Conservation (phyloP, 2,113 vertebrate species). For the Carollia perspicillata region DNA sequence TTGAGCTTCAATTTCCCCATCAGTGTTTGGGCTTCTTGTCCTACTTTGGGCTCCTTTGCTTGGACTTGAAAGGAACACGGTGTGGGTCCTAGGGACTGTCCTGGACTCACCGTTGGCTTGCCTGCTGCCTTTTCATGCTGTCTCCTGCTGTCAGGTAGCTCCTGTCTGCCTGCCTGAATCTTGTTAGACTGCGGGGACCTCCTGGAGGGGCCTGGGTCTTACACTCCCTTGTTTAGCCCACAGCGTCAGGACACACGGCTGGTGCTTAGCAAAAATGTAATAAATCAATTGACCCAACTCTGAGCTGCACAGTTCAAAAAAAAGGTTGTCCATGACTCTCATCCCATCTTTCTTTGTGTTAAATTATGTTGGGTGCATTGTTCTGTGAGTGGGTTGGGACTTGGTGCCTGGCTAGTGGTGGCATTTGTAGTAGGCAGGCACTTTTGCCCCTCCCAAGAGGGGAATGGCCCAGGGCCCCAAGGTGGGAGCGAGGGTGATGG, state of each 20-base stretch:
- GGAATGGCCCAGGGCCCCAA: too few species aligned
- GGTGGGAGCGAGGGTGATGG: too few species aligned
- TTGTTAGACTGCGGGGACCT: not conserved
- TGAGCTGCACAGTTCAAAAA: not conserved
- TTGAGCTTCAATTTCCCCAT: not conserved
- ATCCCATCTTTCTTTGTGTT: not conserved
- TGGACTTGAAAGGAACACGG: not conserved
- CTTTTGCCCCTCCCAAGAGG: too few species aligned
- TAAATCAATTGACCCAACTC: not conserved
- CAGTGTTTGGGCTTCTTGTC: not conserved
- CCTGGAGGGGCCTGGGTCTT: not conserved
- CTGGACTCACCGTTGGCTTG: not conserved
- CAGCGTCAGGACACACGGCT: not conserved
- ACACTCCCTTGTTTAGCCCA: not conserved
- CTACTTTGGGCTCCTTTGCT: not conserved
- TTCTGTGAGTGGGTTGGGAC: too few species aligned
- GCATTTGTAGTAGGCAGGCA: too few species aligned
- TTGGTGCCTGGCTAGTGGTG: too few species aligned
- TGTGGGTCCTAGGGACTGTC: not conserved
- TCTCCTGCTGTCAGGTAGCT: fast-evolving
- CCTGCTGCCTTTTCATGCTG: not conserved
- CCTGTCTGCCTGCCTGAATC: not conserved
- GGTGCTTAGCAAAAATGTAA: not conserved
- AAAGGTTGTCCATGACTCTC: not conserved
- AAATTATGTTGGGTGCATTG: not conserved